Percentiles rank a stretch among this genome's conserved stretches.
phyloP scores from a whole-genome alignment of 2,888 invertebrate genomes.

The Megamerina dolium region DNA sequence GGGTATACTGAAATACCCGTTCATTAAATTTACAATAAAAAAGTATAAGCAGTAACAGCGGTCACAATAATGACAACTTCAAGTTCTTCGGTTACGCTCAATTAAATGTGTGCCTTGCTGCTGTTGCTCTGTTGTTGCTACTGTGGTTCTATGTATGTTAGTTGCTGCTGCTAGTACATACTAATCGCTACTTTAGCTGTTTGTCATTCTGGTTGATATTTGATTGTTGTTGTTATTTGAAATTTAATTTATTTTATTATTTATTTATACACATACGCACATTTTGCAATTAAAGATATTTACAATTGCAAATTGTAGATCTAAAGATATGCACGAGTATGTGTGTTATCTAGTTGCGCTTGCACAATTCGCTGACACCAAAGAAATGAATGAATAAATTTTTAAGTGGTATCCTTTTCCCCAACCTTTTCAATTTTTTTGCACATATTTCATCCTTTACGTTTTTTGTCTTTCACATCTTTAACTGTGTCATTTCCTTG shows the following conservation, averaged over 20 bases:
- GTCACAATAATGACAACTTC: slow-evolving; percentile 9
- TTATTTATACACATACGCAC: too few species aligned
- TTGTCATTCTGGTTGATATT: too few species aligned
- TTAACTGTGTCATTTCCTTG: too few species aligned
- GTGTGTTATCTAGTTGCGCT: too few species aligned
- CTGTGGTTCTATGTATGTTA: slow-evolving; percentile 4
- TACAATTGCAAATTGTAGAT: too few species aligned
- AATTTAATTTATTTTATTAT: too few species aligned
- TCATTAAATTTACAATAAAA: too few species aligned
- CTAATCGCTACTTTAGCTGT: too few species aligned
- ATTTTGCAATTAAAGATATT: too few species aligned
- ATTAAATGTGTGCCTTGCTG: slow-evolving; percentile 37
- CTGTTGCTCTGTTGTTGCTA: slow-evolving; percentile 8
- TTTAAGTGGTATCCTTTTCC: background rate
- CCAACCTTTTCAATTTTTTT: background rate
- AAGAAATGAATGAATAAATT: background rate
- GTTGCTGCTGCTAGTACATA: background rate
- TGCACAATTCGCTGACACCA: background rate
- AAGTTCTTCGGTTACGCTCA: slow-evolving; percentile 33
- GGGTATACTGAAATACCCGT: background rate
- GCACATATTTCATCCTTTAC: background rate
- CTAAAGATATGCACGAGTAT: too few species aligned
- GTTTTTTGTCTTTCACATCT: too few species aligned
- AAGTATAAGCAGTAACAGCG: slow-evolving; percentile 6
- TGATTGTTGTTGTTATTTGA: too few species aligned